Evolutionary conservation across 1,140 invertebrate genomes (phyloP).

Genomic region (Melanaphis sacchari): DNA sequence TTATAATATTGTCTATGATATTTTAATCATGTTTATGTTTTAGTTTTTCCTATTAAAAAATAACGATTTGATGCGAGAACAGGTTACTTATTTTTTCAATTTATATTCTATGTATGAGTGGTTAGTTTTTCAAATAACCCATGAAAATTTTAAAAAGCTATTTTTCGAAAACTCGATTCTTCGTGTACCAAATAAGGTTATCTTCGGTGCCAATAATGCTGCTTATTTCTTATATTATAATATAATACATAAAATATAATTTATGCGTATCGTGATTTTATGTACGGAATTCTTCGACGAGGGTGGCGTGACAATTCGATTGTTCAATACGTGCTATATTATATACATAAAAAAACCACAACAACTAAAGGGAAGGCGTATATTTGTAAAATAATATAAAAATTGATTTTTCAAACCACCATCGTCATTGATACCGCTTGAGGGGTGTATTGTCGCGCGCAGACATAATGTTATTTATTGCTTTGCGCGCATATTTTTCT

Average conservation of each 20-base stretch:
- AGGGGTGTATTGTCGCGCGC: slow-evolving; percentile 15
- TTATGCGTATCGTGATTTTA: background rate
- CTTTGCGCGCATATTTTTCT: background rate
- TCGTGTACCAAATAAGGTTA: background rate
- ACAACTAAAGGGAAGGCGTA: background rate
- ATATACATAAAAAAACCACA: slow-evolving; percentile 8
- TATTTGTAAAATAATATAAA: slow-evolving; percentile 47
- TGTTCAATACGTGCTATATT: background rate
- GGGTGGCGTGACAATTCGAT: slow-evolving; percentile 37
- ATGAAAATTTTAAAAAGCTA: background rate
- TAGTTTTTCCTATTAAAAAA: background rate
- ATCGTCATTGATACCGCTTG: background rate
- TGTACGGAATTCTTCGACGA: slow-evolving; percentile 31
- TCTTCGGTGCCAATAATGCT: background rate
- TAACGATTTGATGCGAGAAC: background rate
- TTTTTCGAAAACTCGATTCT: background rate
- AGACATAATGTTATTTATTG: slow-evolving; percentile 38
- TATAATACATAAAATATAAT: background rate
- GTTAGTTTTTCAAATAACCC: background rate
- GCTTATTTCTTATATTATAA: background rate
- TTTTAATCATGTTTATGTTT: background rate
- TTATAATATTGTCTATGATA: background rate
- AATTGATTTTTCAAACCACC: slow-evolving; percentile 35
- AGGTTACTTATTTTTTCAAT: background rate
- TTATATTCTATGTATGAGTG: background rate